Evolutionary conservation across 2,888 invertebrate genomes (phyloP).

Genomic region (Eucriotettix oculatus): DNA sequence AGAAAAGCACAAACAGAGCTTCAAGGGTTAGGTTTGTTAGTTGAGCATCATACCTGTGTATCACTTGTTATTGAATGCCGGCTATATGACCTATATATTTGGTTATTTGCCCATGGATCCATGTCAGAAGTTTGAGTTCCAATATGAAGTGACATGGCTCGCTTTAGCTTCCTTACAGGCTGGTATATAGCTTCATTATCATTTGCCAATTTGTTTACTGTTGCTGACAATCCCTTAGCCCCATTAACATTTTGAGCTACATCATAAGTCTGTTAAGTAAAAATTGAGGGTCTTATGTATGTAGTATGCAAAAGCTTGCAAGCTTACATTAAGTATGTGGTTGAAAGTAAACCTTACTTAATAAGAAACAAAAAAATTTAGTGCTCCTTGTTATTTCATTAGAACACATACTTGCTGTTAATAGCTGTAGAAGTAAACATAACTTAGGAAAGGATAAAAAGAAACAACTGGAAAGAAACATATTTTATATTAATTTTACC

Average conservation of each 20-base stretch:
- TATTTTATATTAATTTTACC: slow-evolving; percentile 27
- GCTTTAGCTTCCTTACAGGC: slow-evolving; percentile 17
- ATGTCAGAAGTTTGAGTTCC: slow-evolving; percentile 12
- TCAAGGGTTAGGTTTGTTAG: background rate
- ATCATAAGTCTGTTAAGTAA: slow-evolving; percentile 17
- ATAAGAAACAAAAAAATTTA: too few species aligned
- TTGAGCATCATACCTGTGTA: slow-evolving; percentile 33
- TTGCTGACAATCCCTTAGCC: background rate
- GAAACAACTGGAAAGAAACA: too few species aligned
- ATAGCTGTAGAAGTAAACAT: too few species aligned
- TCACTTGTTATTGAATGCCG: slow-evolving; percentile 49
- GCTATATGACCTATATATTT: slow-evolving; percentile 37
- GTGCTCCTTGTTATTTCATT: too few species aligned
- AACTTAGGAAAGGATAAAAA: too few species aligned
- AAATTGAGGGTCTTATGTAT: background rate
- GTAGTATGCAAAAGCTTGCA: background rate
- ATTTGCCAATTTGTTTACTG: slow-evolving; percentile 12
- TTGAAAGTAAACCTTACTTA: too few species aligned
- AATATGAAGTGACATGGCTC: slow-evolving; percentile 22
- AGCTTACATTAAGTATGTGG: background rate
- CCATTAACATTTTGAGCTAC: slow-evolving; percentile 7
- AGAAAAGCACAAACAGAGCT: too few species aligned
- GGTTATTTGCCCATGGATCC: slow-evolving; percentile 19
- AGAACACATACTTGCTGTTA: too few species aligned
- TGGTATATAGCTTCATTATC: slow-evolving; percentile 3